A percentile compares a stretch with the other conserved stretches of the same genome.
Evolutionary conservation across 2,113 vertebrate genomes (phyloP).

Genomic region (Trachemys scripta): DNA sequence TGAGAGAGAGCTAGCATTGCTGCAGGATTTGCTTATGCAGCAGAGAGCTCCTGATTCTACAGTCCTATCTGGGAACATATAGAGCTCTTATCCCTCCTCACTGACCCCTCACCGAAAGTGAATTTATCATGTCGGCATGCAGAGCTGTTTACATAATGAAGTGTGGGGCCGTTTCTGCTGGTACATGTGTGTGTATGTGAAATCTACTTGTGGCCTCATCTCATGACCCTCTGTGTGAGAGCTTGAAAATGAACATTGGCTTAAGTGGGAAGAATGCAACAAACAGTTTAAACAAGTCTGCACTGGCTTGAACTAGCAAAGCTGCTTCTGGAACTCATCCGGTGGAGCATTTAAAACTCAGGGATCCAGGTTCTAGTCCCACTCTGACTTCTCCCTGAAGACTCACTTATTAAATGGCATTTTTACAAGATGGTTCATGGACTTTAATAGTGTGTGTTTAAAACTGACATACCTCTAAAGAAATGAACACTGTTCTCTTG

Average conservation of each 20-base stretch:
- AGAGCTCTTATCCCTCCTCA: neutral
- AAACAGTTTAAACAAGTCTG: constrained; percentile 39
- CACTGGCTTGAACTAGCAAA: neutral
- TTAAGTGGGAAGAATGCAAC: neutral
- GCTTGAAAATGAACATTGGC: constrained; percentile 8
- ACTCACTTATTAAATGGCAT: constrained; percentile 36
- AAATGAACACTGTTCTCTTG: neutral
- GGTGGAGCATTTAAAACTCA: neutral
- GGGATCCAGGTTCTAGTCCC: constrained; percentile 1
- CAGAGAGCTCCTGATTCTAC: neutral
- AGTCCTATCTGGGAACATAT: neutral
- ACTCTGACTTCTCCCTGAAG: constrained; percentile 35
- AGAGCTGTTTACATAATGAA: neutral
- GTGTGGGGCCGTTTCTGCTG: rapidly evolving
- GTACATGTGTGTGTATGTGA: rapidly evolving
- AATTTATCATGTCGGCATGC: neutral
- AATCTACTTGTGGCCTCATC: neutral
- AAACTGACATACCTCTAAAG: neutral
- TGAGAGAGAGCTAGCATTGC: neutral
- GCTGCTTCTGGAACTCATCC: constrained; percentile 24
- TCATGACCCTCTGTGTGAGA: neutral
- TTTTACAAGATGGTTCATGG: constrained; percentile 5
- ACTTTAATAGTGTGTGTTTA: neutral
- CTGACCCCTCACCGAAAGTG: neutral
- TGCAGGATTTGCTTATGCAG: neutral